phyloP scores from a whole-genome alignment of 1,140 invertebrate species.

The Phenacoccus solenopsis region DNA sequence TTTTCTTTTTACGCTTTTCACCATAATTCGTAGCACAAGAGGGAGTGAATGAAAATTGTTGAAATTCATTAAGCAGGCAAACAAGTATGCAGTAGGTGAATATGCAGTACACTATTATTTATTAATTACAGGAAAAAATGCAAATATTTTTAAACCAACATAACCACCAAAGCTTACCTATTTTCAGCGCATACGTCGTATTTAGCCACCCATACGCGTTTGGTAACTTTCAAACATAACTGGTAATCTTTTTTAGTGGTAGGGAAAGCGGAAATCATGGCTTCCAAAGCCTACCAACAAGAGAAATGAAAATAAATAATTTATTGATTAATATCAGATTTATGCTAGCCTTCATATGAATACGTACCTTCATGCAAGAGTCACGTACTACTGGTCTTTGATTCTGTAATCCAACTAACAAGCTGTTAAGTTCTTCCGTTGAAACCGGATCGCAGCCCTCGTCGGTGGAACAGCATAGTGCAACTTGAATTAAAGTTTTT shows the following conservation, averaged over 20 bases:
- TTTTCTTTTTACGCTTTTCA: too few relatives aligned
- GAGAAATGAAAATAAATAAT: conserved; percentile 4
- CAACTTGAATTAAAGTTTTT: conserved; percentile 62
- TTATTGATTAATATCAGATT: neutral
- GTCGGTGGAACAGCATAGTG: conserved; percentile 49
- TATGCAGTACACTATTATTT: too few relatives aligned
- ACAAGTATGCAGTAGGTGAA: too few relatives aligned
- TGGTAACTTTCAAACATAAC: conserved; percentile 46
- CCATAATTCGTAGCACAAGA: too few relatives aligned
- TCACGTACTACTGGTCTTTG: conserved; percentile 58
- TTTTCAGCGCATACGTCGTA: conserved; percentile 60
- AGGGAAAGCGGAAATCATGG: conserved; percentile 48
- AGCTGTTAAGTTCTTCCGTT: conserved; percentile 56
- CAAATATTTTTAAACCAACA: too few relatives aligned
- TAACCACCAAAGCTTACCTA: conserved; percentile 35
- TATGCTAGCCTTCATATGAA: neutral
- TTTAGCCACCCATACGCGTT: conserved; percentile 61
- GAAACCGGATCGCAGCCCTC: conserved; percentile 46
- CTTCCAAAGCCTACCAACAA: conserved; percentile 30
- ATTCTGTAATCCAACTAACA: conserved; percentile 64
- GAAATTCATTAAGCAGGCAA: too few relatives aligned
- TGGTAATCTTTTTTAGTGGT: conserved; percentile 44
- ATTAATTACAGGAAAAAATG: too few relatives aligned
- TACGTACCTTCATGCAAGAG: conserved; percentile 51
- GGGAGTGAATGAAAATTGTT: too few relatives aligned